Percentiles rank a stretch among this genome's conserved stretches.
These are phyloP conservation scores for Stenchaetothrips biformis DNA, from an alignment of 2,888 invertebrate genomes.

Conservation along the genomic window DNA sequence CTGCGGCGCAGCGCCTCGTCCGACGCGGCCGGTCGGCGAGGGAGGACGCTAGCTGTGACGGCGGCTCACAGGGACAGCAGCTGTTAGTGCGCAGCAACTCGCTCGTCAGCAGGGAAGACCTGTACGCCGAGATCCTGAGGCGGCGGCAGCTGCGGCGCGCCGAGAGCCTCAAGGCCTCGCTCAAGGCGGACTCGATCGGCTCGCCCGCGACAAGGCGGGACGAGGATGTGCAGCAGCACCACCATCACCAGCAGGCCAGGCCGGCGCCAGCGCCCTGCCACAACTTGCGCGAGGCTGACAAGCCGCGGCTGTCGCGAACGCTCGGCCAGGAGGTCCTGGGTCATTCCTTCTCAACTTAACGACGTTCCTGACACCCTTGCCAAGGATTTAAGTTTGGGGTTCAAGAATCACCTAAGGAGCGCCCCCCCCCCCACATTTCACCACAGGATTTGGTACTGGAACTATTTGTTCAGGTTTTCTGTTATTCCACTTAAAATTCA, in stretches of 20 bases:
- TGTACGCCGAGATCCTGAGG: constrained; percentile 41
- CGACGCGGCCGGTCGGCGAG: too few species aligned
- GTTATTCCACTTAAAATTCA: too few species aligned
- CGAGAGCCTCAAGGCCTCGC: constrained; percentile 40
- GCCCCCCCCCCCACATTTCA: too few species aligned
- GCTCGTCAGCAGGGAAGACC: constrained; percentile 42
- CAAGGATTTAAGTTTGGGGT: too few species aligned
- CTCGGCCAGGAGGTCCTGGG: constrained; percentile 65
- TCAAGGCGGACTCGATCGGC: constrained; percentile 56
- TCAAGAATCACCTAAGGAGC: too few species aligned
- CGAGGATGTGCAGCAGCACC: constrained; percentile 32
- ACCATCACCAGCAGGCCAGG: constrained; percentile 18
- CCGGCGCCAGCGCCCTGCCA: constrained; percentile 34
- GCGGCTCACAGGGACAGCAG: constrained; percentile 35
- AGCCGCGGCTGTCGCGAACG: constrained; percentile 64
- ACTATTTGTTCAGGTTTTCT: too few species aligned
- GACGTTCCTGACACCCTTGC: too few species aligned
- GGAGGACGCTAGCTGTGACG: constrained; percentile 46
- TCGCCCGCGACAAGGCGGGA: constrained; percentile 50
- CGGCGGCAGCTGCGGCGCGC: constrained; percentile 46
- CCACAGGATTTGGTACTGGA: too few species aligned
- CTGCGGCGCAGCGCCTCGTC: too few species aligned
- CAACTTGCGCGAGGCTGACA: constrained; percentile 60
- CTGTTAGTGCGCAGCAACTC: constrained; percentile 50
- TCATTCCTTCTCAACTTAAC: too few species aligned